These are phyloP conservation scores for Puntigrus tetrazona DNA, from an alignment of 2,113 vertebrate species.

Conservation along the genomic window DNA sequence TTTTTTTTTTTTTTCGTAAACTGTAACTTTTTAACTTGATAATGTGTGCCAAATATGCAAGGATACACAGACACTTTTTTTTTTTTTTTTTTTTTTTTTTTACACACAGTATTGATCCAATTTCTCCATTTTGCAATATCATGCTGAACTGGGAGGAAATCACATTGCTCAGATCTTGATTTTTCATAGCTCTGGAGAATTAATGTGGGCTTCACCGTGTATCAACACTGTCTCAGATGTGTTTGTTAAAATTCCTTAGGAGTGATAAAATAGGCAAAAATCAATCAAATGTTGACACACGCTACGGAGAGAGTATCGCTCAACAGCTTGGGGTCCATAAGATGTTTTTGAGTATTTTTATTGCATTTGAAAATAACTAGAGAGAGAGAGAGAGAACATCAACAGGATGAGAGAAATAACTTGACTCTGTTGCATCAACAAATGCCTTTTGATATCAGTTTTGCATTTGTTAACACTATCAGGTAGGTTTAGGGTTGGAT, in stretches of 20 bases:
- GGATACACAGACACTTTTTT: not conserved
- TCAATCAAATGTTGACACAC: not conserved
- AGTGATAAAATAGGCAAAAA: not conserved
- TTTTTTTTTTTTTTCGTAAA: too few species aligned
- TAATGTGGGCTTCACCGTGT: not conserved
- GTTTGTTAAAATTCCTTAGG: not conserved
- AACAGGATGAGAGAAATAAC: too few species aligned
- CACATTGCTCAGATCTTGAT: not conserved
- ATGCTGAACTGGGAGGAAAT: not conserved
- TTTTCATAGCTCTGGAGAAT: not conserved
- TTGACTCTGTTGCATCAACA: too few species aligned
- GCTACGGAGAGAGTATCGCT: not conserved
- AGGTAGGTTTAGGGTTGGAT: too few species aligned
- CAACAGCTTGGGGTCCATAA: not conserved
- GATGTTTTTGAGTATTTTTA: not conserved
- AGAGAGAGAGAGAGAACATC: too few species aligned
- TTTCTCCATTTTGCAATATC: slow-evolving; percentile 8
- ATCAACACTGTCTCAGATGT: not conserved
- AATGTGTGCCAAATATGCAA: not conserved
- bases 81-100: too few species aligned
- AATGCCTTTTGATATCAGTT: too few species aligned
- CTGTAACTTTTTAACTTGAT: slow-evolving; percentile 26
- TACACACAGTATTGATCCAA: too few species aligned
- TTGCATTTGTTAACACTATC: too few species aligned
- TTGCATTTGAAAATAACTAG: too few species aligned